A percentile compares a stretch with the other conserved stretches of the same genome.
Evolutionary conservation across 2,797 vertebrate species (phyloP).

Genomic region (Microctenopoma steveboyesi): DNA sequence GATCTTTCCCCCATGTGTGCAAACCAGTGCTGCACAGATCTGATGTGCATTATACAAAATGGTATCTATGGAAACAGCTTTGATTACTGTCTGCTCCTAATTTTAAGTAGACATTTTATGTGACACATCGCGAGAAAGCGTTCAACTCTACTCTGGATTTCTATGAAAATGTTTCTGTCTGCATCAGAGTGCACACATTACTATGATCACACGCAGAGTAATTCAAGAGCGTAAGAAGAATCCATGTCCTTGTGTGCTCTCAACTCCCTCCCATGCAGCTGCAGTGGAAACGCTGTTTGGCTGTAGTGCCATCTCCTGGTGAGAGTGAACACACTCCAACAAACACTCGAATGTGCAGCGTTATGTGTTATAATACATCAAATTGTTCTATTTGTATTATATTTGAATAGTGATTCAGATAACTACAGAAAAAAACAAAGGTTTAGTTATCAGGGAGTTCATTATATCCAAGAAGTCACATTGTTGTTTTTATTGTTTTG

Average conservation of each 20-base stretch:
- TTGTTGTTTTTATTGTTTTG: too few species aligned
- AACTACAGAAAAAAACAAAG: too few species aligned
- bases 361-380: too few species aligned
- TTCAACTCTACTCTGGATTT: constrained; percentile 16
- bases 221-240: constrained; percentile 37
- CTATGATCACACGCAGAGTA: constrained; percentile 15
- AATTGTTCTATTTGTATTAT: too few species aligned
- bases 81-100: constrained; percentile 9
- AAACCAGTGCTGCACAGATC: constrained; percentile 20
- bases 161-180: constrained; percentile 20
- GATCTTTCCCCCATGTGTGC: constrained; percentile 42
- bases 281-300: constrained; percentile 21
- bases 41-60: constrained; percentile 22
- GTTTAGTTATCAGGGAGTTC: too few species aligned
- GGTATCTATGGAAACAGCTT: constrained; percentile 36
- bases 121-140: constrained; percentile 23
- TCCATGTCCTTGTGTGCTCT: constrained; percentile 22
- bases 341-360: too few species aligned
- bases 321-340: not conserved
- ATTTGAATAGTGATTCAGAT: too few species aligned
- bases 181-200: not conserved
- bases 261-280: not conserved
- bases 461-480: too few species aligned
- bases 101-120: constrained; percentile 29
- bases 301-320: constrained; percentile 65